Conservation (phyloP, 2,797 vertebrate species). For the Novumbra hubbsi region DNA sequence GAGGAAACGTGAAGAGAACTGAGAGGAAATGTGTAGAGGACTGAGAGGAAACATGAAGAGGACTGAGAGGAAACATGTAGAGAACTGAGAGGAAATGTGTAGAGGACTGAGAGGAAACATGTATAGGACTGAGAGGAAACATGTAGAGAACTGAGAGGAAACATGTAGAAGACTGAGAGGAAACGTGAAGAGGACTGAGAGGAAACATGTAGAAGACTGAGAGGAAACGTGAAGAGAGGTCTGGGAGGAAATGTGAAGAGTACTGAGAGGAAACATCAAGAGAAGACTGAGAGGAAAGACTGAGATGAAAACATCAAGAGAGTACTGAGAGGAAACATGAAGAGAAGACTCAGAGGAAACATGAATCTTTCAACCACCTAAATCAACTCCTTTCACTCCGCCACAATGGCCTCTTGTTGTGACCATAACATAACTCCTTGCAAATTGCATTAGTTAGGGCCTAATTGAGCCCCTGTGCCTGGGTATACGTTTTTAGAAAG, state of each 20-base stretch:
- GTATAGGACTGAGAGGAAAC: slow-evolving; percentile 31
- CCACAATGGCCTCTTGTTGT: no score
- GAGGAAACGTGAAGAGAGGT: slow-evolving; percentile 18
- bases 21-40: no score
- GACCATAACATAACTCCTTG: slow-evolving; percentile 9
- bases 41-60: background rate
- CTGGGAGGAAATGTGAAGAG: background rate
- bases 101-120: background rate
- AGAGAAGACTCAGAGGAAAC: background rate
- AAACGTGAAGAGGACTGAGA: slow-evolving; percentile 13
- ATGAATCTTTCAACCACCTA: slow-evolving; percentile 18
- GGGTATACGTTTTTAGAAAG: background rate
- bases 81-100: no score
- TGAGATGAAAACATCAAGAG: slow-evolving; percentile 19
- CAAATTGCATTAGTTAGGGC: background rate
- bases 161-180: slow-evolving; percentile 18
- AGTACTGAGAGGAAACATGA: slow-evolving; percentile 21
- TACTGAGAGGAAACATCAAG: slow-evolving; percentile 21
- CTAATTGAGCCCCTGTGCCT: slow-evolving; percentile 7
- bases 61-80: slow-evolving; percentile 22
- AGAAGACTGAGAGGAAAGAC: background rate
- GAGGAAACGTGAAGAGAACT: slow-evolving; percentile 13
- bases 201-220: slow-evolving; percentile 3
- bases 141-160: background rate
- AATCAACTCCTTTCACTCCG: no score